Evolutionary conservation across 2,113 vertebrate species (phyloP).

Genomic region (Vulpes lagopus): DNA sequence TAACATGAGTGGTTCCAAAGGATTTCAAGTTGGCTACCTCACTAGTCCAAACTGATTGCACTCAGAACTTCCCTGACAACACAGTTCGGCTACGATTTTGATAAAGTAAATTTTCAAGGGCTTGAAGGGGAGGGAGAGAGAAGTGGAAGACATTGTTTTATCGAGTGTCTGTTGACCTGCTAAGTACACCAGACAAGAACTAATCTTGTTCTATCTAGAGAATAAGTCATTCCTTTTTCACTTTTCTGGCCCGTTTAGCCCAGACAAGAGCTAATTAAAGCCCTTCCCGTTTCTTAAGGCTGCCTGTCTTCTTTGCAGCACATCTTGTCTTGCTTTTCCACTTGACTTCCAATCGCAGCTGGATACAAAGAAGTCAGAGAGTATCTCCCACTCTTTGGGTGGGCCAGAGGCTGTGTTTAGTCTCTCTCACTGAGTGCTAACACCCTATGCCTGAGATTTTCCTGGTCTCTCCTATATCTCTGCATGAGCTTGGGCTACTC

Average conservation of each 20-base stretch:
- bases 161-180: not conserved
- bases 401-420: not conserved
- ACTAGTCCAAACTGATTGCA: not conserved
- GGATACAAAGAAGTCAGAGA: not conserved
- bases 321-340: not conserved
- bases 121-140: not conserved
- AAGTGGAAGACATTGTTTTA: not conserved
- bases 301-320: not conserved
- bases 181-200: conserved; percentile 16
- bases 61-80: not conserved
- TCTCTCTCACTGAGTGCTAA: not conserved
- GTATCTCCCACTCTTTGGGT: not conserved
- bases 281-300: not conserved
- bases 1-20: fast-evolving
- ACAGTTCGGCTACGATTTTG: not conserved
- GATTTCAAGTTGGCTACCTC: not conserved
- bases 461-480: not conserved
- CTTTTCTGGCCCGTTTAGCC: not conserved
- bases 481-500: not conserved
- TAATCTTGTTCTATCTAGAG: conserved; percentile 11
- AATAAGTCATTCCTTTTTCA: not conserved
- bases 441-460: not conserved
- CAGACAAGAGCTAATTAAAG: conserved; percentile 20
- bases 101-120: conserved; percentile 29
- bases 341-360: not conserved